Percentiles rank a stretch among this genome's conserved stretches.
These are phyloP conservation scores for Caenorhabditis drosophilae DNA, from an alignment of 2,888 invertebrate genomes.

Conservation along the genomic window DNA sequence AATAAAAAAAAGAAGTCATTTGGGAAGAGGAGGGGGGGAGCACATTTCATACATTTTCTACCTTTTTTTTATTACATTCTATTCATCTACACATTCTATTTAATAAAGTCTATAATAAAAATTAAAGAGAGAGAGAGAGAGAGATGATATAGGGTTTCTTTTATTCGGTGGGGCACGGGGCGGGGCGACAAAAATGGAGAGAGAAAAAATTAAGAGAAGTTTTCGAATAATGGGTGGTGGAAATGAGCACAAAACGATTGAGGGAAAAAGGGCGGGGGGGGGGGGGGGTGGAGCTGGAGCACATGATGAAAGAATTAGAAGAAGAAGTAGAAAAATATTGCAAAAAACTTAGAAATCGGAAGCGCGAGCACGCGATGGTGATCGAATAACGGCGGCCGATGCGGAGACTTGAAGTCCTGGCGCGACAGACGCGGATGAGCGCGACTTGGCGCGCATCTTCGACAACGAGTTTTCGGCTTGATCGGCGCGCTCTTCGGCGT, in stretches of 20 bases:
- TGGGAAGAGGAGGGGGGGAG: constrained; percentile 14
- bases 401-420: constrained; percentile 61
- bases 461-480: constrained; percentile 71
- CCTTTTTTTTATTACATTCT: constrained; percentile 8
- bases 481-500: constrained; percentile 73
- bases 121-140: constrained; percentile 4
- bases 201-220: constrained; percentile 31
- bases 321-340: neutral
- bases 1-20: neutral
- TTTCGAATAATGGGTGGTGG: constrained; percentile 10
- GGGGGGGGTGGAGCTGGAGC: neutral
- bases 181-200: too few species aligned
- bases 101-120: neutral
- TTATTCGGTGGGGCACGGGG: too few species aligned
- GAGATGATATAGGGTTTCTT: constrained; percentile 1
- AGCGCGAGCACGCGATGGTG: constrained; percentile 60
- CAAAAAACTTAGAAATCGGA: constrained; percentile 41
- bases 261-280: constrained; percentile 20
- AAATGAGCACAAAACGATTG: constrained; percentile 18
- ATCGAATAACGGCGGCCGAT: constrained; percentile 65
- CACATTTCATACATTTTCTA: constrained; percentile 8
- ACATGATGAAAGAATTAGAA: neutral
- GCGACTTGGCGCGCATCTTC: constrained; percentile 69
- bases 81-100: constrained; percentile 25
- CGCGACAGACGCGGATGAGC: constrained; percentile 55